Evolutionary conservation across 2,888 invertebrate genomes (phyloP).

Genomic region (Drosophila nr. perissopoda): DNA sequence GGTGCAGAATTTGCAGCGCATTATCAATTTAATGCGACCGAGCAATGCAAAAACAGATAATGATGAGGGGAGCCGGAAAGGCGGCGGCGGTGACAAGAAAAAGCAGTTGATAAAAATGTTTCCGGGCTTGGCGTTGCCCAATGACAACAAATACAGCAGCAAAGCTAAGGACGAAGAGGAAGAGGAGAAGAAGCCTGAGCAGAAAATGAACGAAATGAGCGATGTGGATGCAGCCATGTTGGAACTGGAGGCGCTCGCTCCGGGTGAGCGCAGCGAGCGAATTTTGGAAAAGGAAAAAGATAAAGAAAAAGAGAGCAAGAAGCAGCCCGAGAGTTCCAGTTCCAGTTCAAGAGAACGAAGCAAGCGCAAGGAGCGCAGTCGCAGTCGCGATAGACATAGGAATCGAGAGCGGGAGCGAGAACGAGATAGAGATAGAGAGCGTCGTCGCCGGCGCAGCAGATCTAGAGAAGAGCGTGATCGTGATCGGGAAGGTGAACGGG

Average conservation of each 20-base stretch:
- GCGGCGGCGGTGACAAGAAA: slow-evolving; percentile 58
- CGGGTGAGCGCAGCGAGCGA: slow-evolving; percentile 76
- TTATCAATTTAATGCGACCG: slow-evolving; percentile 98
- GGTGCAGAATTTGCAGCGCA: slow-evolving; percentile 94
- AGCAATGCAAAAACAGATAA: slow-evolving; percentile 23
- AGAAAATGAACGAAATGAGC: slow-evolving; percentile 76
- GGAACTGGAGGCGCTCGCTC: slow-evolving; percentile 93
- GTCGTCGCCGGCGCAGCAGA: slow-evolving; percentile 35
- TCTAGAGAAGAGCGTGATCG: slow-evolving; percentile 40
- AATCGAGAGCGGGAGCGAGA: slow-evolving; percentile 41
- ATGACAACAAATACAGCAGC: slow-evolving; percentile 86
- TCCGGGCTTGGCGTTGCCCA: slow-evolving; percentile 92
- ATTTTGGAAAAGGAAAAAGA: not conserved
- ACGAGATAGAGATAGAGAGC: slow-evolving; percentile 32
- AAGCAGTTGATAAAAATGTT: slow-evolving; percentile 88
- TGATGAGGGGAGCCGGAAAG: slow-evolving; percentile 40
- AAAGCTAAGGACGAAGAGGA: slow-evolving; percentile 79
- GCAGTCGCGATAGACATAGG: slow-evolving; percentile 25
- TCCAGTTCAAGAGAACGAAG: slow-evolving; percentile 64
- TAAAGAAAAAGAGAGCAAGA: slow-evolving; percentile 49
- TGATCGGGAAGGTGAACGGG: not conserved
- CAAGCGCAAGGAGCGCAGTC: slow-evolving; percentile 49
- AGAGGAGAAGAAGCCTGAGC: slow-evolving; percentile 74
- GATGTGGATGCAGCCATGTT: slow-evolving; percentile 93
- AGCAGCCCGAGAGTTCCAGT: slow-evolving; percentile 34